These are phyloP conservation scores for Oreochromis aureus DNA, from an alignment of 2,113 vertebrate genomes.

Conservation along the genomic window DNA sequence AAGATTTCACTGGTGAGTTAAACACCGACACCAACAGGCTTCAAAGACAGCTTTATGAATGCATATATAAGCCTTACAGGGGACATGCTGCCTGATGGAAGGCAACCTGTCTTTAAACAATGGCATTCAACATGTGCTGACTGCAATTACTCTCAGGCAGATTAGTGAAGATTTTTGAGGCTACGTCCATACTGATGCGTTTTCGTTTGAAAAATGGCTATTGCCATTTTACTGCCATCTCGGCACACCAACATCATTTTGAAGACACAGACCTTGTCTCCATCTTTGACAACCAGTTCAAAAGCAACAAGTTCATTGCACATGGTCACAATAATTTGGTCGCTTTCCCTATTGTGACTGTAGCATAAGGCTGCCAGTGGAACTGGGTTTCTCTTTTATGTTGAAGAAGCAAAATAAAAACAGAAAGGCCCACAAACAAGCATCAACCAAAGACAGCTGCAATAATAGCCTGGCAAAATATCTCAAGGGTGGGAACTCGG, in stretches of 20 bases:
- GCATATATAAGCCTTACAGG: background rate
- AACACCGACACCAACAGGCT: accelerated
- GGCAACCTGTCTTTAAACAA: background rate
- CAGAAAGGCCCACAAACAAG: background rate
- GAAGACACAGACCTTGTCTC: background rate
- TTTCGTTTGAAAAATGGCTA: background rate
- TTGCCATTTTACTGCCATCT: background rate
- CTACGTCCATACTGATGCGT: background rate
- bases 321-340: background rate
- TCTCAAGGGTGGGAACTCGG: background rate
- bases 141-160: background rate
- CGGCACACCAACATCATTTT: background rate
- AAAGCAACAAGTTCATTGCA: background rate
- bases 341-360: accelerated
- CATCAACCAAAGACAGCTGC: background rate
- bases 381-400: background rate
- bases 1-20: background rate
- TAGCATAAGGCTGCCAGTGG: background rate
- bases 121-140: background rate
- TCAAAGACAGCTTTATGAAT: background rate
- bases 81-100: background rate
- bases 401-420: accelerated
- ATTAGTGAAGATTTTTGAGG: background rate
- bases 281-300: background rate
- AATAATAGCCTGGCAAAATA: background rate